phyloP scores from a whole-genome alignment of 2,113 vertebrate species.

The Saguinus imperator region DNA sequence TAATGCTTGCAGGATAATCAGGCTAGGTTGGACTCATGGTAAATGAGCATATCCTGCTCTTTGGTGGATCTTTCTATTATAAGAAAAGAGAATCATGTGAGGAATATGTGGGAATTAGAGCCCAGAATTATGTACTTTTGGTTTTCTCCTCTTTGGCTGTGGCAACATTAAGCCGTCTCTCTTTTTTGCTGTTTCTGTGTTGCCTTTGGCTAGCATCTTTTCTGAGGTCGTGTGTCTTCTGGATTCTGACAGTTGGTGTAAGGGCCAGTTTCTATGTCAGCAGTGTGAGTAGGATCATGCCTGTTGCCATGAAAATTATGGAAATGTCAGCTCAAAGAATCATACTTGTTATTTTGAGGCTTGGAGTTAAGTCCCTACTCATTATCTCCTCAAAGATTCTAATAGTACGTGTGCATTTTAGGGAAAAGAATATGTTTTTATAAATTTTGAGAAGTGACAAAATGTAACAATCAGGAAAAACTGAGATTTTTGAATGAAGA shows the following conservation, averaged over 20 bases:
- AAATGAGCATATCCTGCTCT: slow-evolving; percentile 90
- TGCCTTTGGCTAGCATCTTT: slow-evolving; percentile 90
- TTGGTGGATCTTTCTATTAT: slow-evolving; percentile 88
- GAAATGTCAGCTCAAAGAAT: slow-evolving; percentile 89
- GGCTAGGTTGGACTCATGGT: slow-evolving; percentile 87
- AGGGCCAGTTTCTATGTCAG: slow-evolving; percentile 89
- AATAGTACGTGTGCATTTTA: slow-evolving; percentile 89
- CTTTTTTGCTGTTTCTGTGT: slow-evolving; percentile 87
- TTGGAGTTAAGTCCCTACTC: slow-evolving; percentile 91
- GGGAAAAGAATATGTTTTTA: slow-evolving; percentile 88
- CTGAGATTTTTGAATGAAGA: slow-evolving; percentile 83
- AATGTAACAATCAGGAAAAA: slow-evolving; percentile 86
- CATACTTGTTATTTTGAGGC: slow-evolving; percentile 89
- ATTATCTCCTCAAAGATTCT: slow-evolving; percentile 93
- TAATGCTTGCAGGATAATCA: slow-evolving; percentile 88
- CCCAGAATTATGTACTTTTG: slow-evolving; percentile 91
- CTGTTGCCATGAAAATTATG: slow-evolving; percentile 91
- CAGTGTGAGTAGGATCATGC: slow-evolving; percentile 89
- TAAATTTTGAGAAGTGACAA: slow-evolving; percentile 88
- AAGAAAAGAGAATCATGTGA: slow-evolving; percentile 90
- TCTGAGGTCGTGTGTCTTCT: slow-evolving; percentile 86
- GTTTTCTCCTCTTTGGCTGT: slow-evolving; percentile 89
- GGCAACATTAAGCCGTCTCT: slow-evolving; percentile 94
- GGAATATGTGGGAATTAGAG: slow-evolving; percentile 90
- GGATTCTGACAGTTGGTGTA: slow-evolving; percentile 92